Conservation (phyloP, 1,140 invertebrate genomes). For the Leguminivora glycinivorella region DNA sequence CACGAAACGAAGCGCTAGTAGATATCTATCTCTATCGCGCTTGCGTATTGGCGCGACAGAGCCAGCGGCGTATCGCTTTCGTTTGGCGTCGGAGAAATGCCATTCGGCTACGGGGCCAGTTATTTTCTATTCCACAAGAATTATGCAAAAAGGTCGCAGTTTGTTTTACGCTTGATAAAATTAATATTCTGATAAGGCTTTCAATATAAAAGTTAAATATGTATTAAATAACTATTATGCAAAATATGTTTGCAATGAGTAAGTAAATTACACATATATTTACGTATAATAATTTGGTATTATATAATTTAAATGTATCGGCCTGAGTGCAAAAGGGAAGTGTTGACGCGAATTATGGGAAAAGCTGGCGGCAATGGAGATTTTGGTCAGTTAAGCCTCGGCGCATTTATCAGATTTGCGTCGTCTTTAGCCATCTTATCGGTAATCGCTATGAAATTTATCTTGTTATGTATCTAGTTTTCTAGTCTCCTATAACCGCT, state of each 20-base stretch:
- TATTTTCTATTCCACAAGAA: not conserved
- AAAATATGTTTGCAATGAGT: not conserved
- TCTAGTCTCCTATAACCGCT: not conserved
- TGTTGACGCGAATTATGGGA: constrained; percentile 30
- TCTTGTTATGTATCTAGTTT: constrained; percentile 16
- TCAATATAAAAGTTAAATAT: constrained; percentile 30
- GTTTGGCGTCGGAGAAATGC: too few species aligned
- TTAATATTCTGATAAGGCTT: constrained; percentile 34
- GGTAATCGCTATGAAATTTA: constrained; percentile 26
- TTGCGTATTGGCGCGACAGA: too few species aligned
- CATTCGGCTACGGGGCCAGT: too few species aligned
- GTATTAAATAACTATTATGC: not conserved
- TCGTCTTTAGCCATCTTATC: constrained; percentile 24
- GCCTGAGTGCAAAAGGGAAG: not conserved
- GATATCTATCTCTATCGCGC: too few species aligned
- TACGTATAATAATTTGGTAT: not conserved
- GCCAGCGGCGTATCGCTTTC: too few species aligned
- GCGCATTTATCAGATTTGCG: constrained; percentile 35
- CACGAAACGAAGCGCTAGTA: too few species aligned
- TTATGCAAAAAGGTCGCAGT: not conserved
- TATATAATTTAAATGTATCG: not conserved
- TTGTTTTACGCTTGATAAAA: constrained; percentile 30
- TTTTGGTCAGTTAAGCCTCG: constrained; percentile 43
- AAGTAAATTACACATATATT: not conserved
- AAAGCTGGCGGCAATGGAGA: constrained; percentile 41